Evolutionary conservation across 2,888 invertebrate genomes (phyloP), one percentile per base, ranked within the genome.

Genomic region (Leptopilina syphax): DNA sequence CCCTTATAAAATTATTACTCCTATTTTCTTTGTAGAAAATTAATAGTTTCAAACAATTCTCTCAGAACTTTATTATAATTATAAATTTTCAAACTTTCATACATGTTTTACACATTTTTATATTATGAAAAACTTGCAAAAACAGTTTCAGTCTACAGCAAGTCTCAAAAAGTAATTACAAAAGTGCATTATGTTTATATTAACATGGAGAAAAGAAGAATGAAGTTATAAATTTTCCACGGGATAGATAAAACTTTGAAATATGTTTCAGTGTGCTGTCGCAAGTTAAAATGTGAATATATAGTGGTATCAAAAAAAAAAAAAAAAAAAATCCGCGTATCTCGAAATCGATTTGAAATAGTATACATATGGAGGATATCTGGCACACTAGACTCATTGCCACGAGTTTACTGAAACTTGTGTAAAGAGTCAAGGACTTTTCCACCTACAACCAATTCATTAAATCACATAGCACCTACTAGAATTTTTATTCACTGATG

Each of bases 391-490:
- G 50, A 70, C 70, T 50, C 70, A 70, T 70, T 70, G 70, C 54
- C 70, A 70, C 70, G 50, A 50, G 54, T 70, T 70, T 70, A 70
- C 70, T 70, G 70, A 70, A 70, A 70, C 70, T 70, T 70, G 27
- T 70, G 18, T 24, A 70, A 70, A 70, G 70, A 70, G 70, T 70
- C 70, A 70, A 70, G 70, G 70, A 70, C 70, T 70, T 70, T 34
- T 50, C 50, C 24, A 70, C 70, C 70, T 70, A 70, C 50, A 50
- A 50, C 70, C 50, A 70, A 70, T 27, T 70, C 54, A 70, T 54
- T 70, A 50, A 54, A 24, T 50, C 50, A 70, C 24, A 47, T 24
- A 70, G 24, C 18, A 10, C 27, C 13, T 24, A 54, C 7, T 18
- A 67, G 44, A 44, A 47, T 67, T 67, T 60, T 67, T 18, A 67